Percentiles rank a stretch among this genome's conserved stretches.
These are phyloP conservation scores for Hetaerina titia DNA, from an alignment of 2,888 invertebrate species.

Conservation along the genomic window DNA sequence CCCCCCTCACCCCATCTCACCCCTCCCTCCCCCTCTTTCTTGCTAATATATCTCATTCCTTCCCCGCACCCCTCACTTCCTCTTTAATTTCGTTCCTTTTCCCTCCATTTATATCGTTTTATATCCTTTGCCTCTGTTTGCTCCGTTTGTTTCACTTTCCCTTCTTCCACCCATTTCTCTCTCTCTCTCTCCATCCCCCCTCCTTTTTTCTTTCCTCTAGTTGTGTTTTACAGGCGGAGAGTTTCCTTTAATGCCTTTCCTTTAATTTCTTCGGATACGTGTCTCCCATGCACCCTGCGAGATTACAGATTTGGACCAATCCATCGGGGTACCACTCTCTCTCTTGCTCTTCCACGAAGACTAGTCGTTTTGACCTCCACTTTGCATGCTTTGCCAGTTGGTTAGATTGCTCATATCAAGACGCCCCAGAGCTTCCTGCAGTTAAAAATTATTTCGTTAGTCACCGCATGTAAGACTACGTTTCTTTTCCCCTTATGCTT, in stretches of 20 bases:
- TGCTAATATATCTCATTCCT: slow-evolving; percentile 63
- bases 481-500: neutral
- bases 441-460: neutral
- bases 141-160: slow-evolving; percentile 33
- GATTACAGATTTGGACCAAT: neutral
- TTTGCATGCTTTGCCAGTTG: neutral
- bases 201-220: neutral
- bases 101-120: slow-evolving; percentile 61
- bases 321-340: neutral
- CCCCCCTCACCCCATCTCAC: neutral
- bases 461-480: neutral
- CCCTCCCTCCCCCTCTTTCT: neutral
- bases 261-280: slow-evolving; percentile 26
- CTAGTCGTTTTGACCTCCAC: neutral
- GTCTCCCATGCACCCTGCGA: neutral
- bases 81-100: slow-evolving; percentile 66
- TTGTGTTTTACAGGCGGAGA: slow-evolving; percentile 27
- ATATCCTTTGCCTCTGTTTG: slow-evolving; percentile 29
- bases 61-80: slow-evolving; percentile 21
- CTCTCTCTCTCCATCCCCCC: neutral
- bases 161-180: neutral
- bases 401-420: neutral
- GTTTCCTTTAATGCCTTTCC: slow-evolving; percentile 31
- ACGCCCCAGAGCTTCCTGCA: neutral
- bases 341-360: neutral